Conservation (phyloP, 2,113 vertebrate species). For the Alaudala cheleensis region DNA sequence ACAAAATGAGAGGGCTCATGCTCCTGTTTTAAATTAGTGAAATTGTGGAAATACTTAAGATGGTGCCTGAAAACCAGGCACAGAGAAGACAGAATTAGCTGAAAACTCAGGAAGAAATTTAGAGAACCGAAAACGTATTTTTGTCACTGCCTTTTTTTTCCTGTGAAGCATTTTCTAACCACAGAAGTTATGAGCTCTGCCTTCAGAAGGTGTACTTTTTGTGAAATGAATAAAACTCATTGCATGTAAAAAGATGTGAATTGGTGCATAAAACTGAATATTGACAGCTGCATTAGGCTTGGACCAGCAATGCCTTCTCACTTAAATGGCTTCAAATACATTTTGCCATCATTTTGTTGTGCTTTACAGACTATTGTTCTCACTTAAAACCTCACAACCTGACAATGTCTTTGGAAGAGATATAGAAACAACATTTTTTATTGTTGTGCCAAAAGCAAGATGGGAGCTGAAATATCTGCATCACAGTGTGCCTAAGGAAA, state of each 20-base stretch:
- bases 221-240: neutral
- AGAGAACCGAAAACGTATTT: neutral
- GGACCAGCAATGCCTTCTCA: neutral
- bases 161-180: neutral
- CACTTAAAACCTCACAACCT: neutral
- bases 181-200: neutral
- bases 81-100: neutral
- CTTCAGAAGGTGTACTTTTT: neutral
- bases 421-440: neutral
- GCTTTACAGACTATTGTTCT: neutral
- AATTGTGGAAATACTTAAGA: neutral
- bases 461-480: neutral
- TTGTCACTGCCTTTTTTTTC: neutral
- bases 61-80: neutral
- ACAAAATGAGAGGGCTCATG: neutral
- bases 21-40: neutral
- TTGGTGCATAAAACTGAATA: neutral
- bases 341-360: neutral
- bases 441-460: neutral
- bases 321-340: neutral
- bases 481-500: neutral
- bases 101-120: neutral
- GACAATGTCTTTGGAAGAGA: neutral
- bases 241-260: neutral
- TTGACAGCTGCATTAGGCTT: neutral